Percentiles rank a stretch among this genome's conserved stretches.
Conservation (phyloP, 2,113 vertebrate species). For the Calidris pugnax region DNA sequence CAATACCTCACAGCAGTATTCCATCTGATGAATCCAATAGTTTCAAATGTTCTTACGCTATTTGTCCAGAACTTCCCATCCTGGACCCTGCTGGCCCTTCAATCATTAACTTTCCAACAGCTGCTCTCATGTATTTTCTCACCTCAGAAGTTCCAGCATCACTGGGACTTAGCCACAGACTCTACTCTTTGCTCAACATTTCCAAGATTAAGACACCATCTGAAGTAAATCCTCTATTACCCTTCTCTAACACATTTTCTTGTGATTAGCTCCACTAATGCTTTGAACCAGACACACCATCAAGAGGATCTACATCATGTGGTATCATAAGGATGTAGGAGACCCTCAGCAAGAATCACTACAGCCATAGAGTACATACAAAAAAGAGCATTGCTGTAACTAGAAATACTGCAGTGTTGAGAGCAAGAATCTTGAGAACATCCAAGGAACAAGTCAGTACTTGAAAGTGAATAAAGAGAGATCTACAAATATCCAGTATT, state of each 20-base stretch:
- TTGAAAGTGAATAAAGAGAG: not conserved
- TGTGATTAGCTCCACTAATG: not conserved
- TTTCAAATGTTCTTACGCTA: not conserved
- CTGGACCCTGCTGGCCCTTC: not conserved
- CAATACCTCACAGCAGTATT: not conserved
- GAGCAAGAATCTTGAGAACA: not conserved
- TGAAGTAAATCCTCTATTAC: not conserved
- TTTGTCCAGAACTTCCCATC: not conserved
- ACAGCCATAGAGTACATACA: rapidly evolving
- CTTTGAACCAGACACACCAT: not conserved
- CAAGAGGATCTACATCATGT: not conserved
- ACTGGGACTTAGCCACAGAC: not conserved
- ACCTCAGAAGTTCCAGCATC: not conserved
- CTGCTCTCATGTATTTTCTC: not conserved
- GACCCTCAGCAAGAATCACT: not conserved
- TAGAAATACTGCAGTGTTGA: not conserved
- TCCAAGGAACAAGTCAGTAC: not conserved
- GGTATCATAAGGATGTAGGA: not conserved
- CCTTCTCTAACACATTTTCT: not conserved
- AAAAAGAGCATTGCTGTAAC: not conserved
- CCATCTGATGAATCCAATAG: not conserved
- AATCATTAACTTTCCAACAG: not conserved
- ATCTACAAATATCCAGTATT: not conserved
- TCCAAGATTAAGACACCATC: not conserved
- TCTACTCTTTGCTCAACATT: not conserved